phyloP scores from a whole-genome alignment of 1,140 invertebrate species.

The Liolophura sinensis region DNA sequence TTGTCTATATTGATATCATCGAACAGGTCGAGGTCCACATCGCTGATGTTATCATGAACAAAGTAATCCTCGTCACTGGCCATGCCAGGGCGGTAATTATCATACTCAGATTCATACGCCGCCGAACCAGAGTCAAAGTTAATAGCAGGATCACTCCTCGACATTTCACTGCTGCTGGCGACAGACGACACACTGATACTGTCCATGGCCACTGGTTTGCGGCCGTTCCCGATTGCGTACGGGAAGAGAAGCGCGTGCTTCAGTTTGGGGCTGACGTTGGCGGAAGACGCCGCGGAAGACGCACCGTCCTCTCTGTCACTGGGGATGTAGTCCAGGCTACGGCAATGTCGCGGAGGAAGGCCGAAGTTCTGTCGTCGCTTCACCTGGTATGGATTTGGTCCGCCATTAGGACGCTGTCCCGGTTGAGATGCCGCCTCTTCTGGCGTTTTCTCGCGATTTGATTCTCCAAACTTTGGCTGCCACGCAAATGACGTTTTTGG shows the following conservation, averaged over 20 bases:
- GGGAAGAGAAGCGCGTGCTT: slow-evolving; percentile 38
- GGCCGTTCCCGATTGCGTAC: slow-evolving; percentile 28
- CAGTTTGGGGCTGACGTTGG: slow-evolving; percentile 46
- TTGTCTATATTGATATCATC: slow-evolving; percentile 77
- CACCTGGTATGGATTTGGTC: slow-evolving; percentile 43
- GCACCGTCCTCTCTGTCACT: slow-evolving; percentile 47
- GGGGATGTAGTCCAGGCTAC: slow-evolving; percentile 55
- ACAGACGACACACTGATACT: slow-evolving; percentile 52
- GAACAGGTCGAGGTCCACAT: slow-evolving; percentile 57
- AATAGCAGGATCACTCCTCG: slow-evolving; percentile 47
- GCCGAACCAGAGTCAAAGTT: slow-evolving; percentile 50
- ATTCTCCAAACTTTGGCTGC: too few species aligned
- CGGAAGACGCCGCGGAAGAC: slow-evolving; percentile 38
- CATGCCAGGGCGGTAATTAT: slow-evolving; percentile 64
- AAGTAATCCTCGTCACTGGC: slow-evolving; percentile 58
- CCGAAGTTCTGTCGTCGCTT: slow-evolving; percentile 44
- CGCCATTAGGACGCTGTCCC: too few species aligned
- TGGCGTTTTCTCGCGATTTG: too few species aligned
- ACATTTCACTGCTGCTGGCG: slow-evolving; percentile 55
- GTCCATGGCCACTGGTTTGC: slow-evolving; percentile 30
- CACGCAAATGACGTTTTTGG: too few species aligned
- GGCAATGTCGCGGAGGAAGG: slow-evolving; percentile 47
- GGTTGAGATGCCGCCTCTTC: too few species aligned
- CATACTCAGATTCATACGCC: slow-evolving; percentile 81
- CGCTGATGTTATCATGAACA: slow-evolving; percentile 55